These are phyloP conservation scores for Diacarnus erythraeanus DNA, from an alignment of 37 sponge, comb jelly and placozoan genomes.

Conservation along the genomic window DNA sequence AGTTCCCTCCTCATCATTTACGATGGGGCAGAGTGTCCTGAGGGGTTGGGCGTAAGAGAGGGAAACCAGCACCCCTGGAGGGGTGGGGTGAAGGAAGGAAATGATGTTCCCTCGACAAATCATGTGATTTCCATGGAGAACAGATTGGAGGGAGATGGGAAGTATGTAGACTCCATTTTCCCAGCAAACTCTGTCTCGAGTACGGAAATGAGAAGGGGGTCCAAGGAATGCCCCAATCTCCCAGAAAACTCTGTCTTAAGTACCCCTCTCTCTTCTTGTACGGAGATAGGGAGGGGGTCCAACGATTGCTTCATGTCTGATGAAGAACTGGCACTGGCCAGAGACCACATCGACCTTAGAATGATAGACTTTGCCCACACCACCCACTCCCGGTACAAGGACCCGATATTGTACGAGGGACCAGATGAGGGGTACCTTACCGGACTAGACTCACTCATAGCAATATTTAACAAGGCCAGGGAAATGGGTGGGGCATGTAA, in stretches of 20 bases:
- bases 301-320: constrained; percentile 1
- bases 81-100: neutral
- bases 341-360: constrained; percentile 31
- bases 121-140: neutral
- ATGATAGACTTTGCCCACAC: constrained; percentile 80
- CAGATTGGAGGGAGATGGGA: neutral
- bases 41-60: neutral
- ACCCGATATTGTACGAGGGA: constrained; percentile 28
- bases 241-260: neutral
- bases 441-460: constrained; percentile 52
- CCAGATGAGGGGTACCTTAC: constrained; percentile 65
- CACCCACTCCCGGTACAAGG: constrained; percentile 20
- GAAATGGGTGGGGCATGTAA: constrained; percentile 9
- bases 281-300: too few relatives aligned
- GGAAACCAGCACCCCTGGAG: too few relatives aligned
- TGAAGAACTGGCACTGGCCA: constrained; percentile 1
- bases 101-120: neutral
- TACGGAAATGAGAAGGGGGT: neutral
- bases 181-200: neutral
- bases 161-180: too few relatives aligned
- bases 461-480: constrained; percentile 19
- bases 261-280: neutral
- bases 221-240: neutral
- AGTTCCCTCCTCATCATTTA: constrained; percentile 81
- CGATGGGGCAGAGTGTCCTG: constrained; percentile 46